Evolutionary conservation across 2,797 vertebrate species (phyloP), one percentile per base, ranked within the genome.

Genomic region (Gobio occitaniae): DNA sequence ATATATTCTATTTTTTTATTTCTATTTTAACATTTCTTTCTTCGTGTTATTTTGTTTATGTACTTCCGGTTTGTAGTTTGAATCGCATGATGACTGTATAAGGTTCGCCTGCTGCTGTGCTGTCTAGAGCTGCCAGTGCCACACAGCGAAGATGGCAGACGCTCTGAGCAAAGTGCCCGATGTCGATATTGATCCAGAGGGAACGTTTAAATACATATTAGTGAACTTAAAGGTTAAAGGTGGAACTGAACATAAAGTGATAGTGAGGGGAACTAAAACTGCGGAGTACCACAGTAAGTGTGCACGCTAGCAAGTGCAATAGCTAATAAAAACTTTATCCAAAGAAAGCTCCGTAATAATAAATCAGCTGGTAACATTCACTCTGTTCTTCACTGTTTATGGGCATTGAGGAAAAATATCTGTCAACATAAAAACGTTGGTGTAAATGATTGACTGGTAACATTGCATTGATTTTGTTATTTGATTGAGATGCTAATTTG

Each of bases 261-360:
- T 98, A 87, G 96, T 98, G 19, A 95, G 96, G 63, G 97, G 97
- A 92, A 96, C 95, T 32, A 94, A 93, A 90, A 95, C 91, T 90
- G 97, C 97, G 25, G 95, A 98, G 91, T 97, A 95, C 90, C 97
- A 97, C 96, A 97, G 97, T 97, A 96, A 95, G 97, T 96, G 66
- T 29, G 66, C 48, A 5, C 41, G 25, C 19, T 38, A 12, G 11
- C 4, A 50, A 38, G 48, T 44, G 61, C 54, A 65, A 29, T n/a
- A 29, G 6, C 38, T 41, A 41, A 41, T 44, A 44, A 44, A 44
- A 44, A 54, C 44, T n/a, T 36, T 32, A 44, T 47, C n/a, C 6
- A 32, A n/a, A 21, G n/a, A 32, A 11, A 47, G 38, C 44, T 54
- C 21, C 17, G 15, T 25, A 44, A 52, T 66, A 84, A 47, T 68